Evolutionary conservation across 2,113 vertebrate species (phyloP), one percentile per base, ranked within the genome.

Genomic region (Theristicus caerulescens): DNA sequence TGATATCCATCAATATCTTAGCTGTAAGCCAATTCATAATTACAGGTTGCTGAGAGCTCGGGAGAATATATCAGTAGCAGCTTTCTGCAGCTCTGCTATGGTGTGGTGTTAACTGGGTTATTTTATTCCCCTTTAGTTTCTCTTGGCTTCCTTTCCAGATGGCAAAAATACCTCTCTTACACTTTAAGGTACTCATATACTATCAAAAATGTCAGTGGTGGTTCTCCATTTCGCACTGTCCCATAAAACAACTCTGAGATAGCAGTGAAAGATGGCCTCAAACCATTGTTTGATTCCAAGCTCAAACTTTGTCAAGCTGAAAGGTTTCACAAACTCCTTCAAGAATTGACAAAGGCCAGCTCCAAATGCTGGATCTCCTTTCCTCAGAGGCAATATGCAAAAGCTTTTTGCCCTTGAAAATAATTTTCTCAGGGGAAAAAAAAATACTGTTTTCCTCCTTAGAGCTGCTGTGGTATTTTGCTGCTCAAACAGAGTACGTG

Each of bases 1-100:
- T 86, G 93, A 82, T 93, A 91, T 77, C 86, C 83, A 94, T 97
- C 90, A 94, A 73, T 93, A 92, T 82, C 82, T 52, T 92, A 86
- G 82, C 62, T 72, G 61, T 46, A 79, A 86, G 91, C 82, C 80
- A 97, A 67, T 92, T 92, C 78, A 81, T 76, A 96, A 96, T 95
- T 95, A 85, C 85, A 93, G 85, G 88, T 88, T 96, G 91, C 65
- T 74, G 93, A 95, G 78, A 82, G 84, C 88, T 91, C 4, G 5
- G 58, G 49, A 96, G 89, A 93, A 90, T 29, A 11, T 9, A 84
- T 64, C 86, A 86, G 66, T 22, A 83, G 71, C 55, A 80, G 88
- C 34, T 81, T 88, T 95, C 72, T 78, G 40, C 52, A 94, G 72
- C 49, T 84, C 76, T 83, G 64, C 91, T 54, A 46, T 14, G 36